Conservation (phyloP, 2,797 vertebrate species). For the Poliocrania exsul region DNA sequence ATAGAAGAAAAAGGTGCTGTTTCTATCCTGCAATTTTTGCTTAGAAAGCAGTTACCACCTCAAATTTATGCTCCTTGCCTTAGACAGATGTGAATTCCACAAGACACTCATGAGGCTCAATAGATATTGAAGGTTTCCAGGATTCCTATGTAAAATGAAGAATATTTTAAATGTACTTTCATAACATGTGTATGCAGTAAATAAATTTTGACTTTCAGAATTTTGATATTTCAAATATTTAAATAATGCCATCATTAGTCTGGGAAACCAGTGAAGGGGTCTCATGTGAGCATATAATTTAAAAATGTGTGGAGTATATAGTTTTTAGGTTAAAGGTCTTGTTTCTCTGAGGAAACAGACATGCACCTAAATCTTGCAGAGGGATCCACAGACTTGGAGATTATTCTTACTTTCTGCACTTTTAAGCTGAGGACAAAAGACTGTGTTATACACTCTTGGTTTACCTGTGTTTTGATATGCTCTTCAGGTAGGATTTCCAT, state of each 20-base stretch:
- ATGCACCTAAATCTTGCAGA: neutral
- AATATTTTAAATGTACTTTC: neutral
- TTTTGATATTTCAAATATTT: neutral
- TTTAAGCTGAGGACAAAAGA: neutral
- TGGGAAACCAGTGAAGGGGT: neutral
- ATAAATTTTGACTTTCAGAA: neutral
- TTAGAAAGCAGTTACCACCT: neutral
- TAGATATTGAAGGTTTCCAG: neutral
- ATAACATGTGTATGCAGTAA: neutral
- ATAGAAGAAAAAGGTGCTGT: neutral
- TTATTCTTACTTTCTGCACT: neutral
- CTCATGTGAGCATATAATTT: neutral
- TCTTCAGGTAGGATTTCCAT: conserved; percentile 41
- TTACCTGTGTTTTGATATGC: neutral
- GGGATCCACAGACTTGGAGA: neutral
- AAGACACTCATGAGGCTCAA: neutral
- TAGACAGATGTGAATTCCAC: neutral
- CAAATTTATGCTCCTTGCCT: rapidly evolving
- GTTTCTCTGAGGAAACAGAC: neutral
- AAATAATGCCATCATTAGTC: neutral
- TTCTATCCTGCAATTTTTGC: neutral
- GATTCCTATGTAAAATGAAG: neutral
- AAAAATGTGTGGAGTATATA: neutral
- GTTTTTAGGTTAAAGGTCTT: neutral
- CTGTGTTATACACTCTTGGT: neutral